phyloP scores from a whole-genome alignment of 53 echinoderm and acorn worm species.

The Luidia sarsii region DNA sequence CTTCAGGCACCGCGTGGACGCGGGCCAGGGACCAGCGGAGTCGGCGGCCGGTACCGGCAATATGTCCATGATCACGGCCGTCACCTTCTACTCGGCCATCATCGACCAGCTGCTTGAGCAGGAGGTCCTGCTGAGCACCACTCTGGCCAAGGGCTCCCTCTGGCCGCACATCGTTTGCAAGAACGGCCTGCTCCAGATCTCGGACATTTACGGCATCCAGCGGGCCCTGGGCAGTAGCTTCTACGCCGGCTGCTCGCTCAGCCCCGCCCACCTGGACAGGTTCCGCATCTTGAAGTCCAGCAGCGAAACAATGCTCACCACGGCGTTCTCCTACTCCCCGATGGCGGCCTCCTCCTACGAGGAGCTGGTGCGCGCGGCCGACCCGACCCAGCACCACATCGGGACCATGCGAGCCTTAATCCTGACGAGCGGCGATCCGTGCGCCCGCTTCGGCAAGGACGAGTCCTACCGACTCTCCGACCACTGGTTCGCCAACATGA shows the following conservation, averaged over 20 bases:
- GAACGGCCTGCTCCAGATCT: constrained; percentile 58
- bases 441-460: background rate
- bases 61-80: constrained; percentile 21
- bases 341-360: background rate
- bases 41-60: background rate
- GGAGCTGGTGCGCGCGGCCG: background rate
- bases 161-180: constrained; percentile 68
- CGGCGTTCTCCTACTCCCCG: constrained; percentile 14
- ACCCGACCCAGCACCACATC: background rate
- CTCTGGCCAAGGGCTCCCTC: constrained; percentile 42
- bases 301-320: background rate
- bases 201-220: constrained; percentile 72
- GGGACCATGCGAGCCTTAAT: background rate
- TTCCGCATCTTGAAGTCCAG: background rate
- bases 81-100: constrained; percentile 64
- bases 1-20: constrained; percentile 13
- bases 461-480: background rate
- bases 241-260: constrained; percentile 64
- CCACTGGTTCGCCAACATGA: constrained; percentile 71
- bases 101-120: constrained; percentile 52
- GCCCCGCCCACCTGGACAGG: constrained; percentile 38
- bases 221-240: constrained; percentile 76
- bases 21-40: no score
- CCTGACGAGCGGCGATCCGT: background rate
- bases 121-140: constrained; percentile 16